A percentile compares a stretch with the other conserved stretches of the same genome.
These are phyloP conservation scores for Poecilia velifera DNA, from an alignment of 2,797 vertebrate species.

Conservation along the genomic window DNA sequence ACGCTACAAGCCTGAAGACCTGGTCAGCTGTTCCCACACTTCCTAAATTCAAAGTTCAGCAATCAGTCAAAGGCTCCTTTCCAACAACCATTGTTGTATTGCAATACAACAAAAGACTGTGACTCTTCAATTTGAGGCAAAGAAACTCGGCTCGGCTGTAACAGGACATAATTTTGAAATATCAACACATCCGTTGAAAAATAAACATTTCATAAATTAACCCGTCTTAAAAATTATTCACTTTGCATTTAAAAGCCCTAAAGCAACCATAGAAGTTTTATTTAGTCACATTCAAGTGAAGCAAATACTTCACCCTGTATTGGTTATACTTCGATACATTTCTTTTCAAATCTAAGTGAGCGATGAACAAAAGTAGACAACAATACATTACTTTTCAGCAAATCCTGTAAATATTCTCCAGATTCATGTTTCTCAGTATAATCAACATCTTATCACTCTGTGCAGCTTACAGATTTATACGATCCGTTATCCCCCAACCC, in stretches of 20 bases:
- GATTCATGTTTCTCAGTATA: not conserved
- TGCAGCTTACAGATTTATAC: not conserved
- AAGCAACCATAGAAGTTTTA: not conserved
- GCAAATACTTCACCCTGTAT: not conserved
- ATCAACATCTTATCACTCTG: constrained; percentile 2
- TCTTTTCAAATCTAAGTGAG: not conserved
- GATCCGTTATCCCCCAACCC: not conserved
- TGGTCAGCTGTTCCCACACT: not conserved
- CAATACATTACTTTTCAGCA: not conserved
- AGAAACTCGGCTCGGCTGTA: too few species aligned
- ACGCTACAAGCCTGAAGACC: not conserved
- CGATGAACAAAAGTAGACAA: not conserved
- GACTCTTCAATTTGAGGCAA: too few species aligned
- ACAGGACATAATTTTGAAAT: not conserved
- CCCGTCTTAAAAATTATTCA: not conserved
- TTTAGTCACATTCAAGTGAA: not conserved
- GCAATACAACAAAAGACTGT: too few species aligned
- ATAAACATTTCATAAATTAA: not conserved
- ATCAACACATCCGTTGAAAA: not conserved
- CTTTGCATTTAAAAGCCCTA: not conserved
- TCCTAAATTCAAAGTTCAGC: not conserved
- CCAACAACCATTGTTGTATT: not conserved
- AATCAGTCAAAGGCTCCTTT: not conserved
- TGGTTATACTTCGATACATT: not conserved
- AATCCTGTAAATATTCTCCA: not conserved